A percentile compares a stretch with the other conserved stretches of the same genome.
Conservation (phyloP, 2,113 vertebrate genomes). For the Recurvirostra avosetta region DNA sequence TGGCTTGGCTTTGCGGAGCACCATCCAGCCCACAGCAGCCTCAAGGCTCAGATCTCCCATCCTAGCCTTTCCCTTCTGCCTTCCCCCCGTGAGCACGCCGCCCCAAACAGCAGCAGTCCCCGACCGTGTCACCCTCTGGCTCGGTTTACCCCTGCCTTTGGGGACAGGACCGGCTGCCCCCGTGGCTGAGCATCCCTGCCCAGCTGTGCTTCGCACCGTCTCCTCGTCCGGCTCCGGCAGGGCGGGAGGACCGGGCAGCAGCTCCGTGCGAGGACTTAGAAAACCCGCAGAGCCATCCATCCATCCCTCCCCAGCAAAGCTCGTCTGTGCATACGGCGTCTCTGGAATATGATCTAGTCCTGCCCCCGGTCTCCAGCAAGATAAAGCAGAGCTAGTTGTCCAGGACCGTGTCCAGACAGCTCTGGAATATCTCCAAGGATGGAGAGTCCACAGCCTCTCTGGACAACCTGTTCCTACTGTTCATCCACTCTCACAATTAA, state of each 20-base stretch:
- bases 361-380: background rate
- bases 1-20: background rate
- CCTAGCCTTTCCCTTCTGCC: background rate
- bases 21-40: background rate
- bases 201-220: background rate
- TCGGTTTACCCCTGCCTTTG: background rate
- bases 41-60: background rate
- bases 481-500: background rate
- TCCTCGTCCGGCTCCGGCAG: background rate
- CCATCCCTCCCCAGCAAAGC: background rate
- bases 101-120: background rate
- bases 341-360: background rate
- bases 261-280: background rate
- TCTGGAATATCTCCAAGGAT: background rate
- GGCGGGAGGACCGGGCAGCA: background rate
- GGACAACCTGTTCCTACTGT: background rate
- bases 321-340: background rate
- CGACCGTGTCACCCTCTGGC: background rate
- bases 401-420: background rate
- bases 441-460: background rate
- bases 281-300: rapidly evolving
- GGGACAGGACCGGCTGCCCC: background rate
- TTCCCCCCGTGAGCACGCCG: background rate
- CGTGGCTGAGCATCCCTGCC: background rate
- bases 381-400: background rate